These are phyloP conservation scores for Chesias legatella DNA, from an alignment of 2,888 invertebrate genomes.

Conservation along the genomic window DNA sequence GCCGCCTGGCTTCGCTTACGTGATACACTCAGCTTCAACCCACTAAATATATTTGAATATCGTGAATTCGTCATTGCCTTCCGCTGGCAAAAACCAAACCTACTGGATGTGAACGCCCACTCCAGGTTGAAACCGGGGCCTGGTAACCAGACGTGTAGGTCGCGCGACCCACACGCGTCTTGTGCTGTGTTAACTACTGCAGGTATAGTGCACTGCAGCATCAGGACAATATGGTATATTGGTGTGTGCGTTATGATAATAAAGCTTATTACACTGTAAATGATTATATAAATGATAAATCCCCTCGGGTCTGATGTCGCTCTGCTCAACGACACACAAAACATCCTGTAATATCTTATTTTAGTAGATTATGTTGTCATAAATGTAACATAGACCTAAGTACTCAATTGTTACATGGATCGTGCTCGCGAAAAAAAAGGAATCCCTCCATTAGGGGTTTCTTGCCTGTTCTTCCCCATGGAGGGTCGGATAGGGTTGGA, in stretches of 20 bases:
- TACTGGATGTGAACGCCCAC: slow-evolving; percentile 73
- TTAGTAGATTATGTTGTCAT: no score
- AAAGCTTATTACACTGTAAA: no score
- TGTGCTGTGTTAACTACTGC: slow-evolving; percentile 18
- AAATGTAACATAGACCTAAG: no score
- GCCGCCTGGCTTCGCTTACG: slow-evolving; percentile 36
- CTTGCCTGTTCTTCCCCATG: no score
- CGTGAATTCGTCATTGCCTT: slow-evolving; percentile 68
- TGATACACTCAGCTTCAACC: slow-evolving; percentile 45
- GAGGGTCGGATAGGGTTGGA: no score
- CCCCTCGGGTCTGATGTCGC: no score
- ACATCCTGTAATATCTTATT: no score
- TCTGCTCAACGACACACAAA: no score
- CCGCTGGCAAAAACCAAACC: slow-evolving; percentile 66
- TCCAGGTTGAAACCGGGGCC: slow-evolving; percentile 37
- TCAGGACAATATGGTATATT: slow-evolving; percentile 13
- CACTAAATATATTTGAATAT: slow-evolving; percentile 65
- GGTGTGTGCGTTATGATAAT: not conserved
- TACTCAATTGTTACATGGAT: no score
- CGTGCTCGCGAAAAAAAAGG: no score
- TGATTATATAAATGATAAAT: no score
- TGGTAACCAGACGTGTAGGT: slow-evolving; percentile 54
- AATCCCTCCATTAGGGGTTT: no score
- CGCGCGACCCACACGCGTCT: slow-evolving; percentile 55
- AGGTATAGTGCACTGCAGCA: slow-evolving; percentile 29